phyloP scores from a whole-genome alignment of 1,140 invertebrate species.

The Drosophila navojoa region DNA sequence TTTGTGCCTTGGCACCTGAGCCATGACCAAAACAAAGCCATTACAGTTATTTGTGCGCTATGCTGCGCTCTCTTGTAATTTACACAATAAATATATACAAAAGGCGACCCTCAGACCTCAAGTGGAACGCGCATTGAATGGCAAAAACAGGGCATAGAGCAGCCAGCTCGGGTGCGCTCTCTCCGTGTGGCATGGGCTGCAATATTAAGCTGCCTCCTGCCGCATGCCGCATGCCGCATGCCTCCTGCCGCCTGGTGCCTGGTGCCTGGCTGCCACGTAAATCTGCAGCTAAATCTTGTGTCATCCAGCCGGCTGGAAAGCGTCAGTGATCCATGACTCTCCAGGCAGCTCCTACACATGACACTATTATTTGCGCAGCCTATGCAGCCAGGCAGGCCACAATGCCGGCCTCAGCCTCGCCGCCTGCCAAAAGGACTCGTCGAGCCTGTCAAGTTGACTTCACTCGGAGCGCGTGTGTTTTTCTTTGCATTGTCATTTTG shows the following conservation, averaged over 20 bases:
- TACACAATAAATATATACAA: slow-evolving; percentile 80
- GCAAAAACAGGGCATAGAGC: neutral
- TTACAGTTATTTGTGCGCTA: slow-evolving; percentile 79
- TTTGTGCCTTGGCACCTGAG: slow-evolving; percentile 69
- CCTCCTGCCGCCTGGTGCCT: neutral
- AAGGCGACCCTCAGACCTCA: slow-evolving; percentile 48
- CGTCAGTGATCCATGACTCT: slow-evolving; percentile 42
- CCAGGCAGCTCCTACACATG: slow-evolving; percentile 33
- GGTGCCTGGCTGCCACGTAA: slow-evolving; percentile 6
- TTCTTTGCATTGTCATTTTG: slow-evolving; percentile 66
- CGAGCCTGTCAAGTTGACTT: slow-evolving; percentile 63
- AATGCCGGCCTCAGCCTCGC: neutral
- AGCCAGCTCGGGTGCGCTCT: neutral
- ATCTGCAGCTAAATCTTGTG: slow-evolving; percentile 28
- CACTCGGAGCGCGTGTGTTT: slow-evolving; percentile 61
- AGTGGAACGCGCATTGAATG: slow-evolving; percentile 28
- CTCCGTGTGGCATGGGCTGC: neutral
- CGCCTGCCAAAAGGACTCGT: slow-evolving; percentile 17
- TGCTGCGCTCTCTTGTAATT: slow-evolving; percentile 75
- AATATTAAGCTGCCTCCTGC: too few species aligned
- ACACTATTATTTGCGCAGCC: slow-evolving; percentile 58
- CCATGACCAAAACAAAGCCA: slow-evolving; percentile 79
- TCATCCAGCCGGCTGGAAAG: slow-evolving; percentile 31
- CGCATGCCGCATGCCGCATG: neutral
- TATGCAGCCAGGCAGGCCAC: slow-evolving; percentile 35